Evolutionary conservation across 1,140 invertebrate species (phyloP).

Genomic region (Drosophila ogumai): DNA sequence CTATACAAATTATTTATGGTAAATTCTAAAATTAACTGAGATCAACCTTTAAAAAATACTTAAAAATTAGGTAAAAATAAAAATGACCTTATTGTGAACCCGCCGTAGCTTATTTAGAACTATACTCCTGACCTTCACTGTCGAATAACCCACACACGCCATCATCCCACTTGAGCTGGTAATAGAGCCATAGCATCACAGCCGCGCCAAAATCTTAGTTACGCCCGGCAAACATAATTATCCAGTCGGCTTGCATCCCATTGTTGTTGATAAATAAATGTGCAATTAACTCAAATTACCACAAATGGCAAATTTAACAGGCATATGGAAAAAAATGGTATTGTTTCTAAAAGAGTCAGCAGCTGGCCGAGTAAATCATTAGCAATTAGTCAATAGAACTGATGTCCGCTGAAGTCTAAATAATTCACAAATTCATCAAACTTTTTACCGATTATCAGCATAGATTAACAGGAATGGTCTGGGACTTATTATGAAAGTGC

Average conservation of each 20-base stretch:
- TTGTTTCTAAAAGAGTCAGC: slow-evolving; percentile 12
- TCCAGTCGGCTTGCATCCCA: neutral
- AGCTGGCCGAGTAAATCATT: slow-evolving; percentile 62
- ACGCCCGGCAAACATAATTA: slow-evolving; percentile 5
- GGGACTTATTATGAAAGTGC: neutral
- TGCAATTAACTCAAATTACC: slow-evolving; percentile 32
- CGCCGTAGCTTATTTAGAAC: neutral
- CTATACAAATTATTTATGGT: neutral
- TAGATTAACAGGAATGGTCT: slow-evolving; percentile 4
- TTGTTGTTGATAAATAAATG: slow-evolving; percentile 18
- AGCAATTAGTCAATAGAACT: slow-evolving; percentile 37
- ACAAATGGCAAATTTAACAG: slow-evolving; percentile 14
- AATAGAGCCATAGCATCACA: slow-evolving; percentile 44
- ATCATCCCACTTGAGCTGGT: slow-evolving; percentile 44
- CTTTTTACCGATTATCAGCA: neutral
- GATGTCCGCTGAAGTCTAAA: neutral
- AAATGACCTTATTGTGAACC: no score
- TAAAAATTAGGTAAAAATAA: neutral
- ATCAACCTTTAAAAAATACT: neutral
- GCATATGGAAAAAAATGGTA: neutral
- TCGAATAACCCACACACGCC: slow-evolving; percentile 16
- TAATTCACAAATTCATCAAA: slow-evolving; percentile 24
- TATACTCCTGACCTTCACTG: slow-evolving; percentile 8
- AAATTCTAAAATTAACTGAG: neutral
- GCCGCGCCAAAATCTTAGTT: slow-evolving; percentile 56